Evolutionary conservation across 1,140 invertebrate species (phyloP).

Genomic region (Drosophila azteca): DNA sequence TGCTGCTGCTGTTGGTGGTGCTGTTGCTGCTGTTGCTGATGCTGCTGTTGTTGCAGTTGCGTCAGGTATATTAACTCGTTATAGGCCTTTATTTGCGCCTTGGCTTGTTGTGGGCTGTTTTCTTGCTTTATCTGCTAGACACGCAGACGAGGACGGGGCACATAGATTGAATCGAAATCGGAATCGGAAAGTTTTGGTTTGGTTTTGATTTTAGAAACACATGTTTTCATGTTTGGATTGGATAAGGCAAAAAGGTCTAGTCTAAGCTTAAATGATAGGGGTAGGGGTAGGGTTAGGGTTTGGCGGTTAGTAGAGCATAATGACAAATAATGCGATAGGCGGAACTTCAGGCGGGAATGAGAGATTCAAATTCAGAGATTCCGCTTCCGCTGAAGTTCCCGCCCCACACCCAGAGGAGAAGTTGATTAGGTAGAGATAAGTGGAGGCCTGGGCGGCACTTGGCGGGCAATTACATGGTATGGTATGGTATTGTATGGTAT

Average conservation of each 20-base stretch:
- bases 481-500: not conserved
- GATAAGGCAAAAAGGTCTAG: slow-evolving; percentile 30
- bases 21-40: slow-evolving; percentile 48
- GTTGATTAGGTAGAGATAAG: no score
- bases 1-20: slow-evolving; percentile 64
- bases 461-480: no score
- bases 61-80: slow-evolving; percentile 81
- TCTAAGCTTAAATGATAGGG: slow-evolving; percentile 33
- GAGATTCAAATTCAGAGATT: no score
- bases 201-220: not conserved
- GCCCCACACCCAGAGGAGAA: no score
- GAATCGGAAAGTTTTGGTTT: slow-evolving; percentile 68
- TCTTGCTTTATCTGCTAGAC: slow-evolving; percentile 82
- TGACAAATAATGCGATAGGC: slow-evolving; percentile 39
- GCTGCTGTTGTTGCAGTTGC: slow-evolving; percentile 77
- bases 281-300: not conserved
- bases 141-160: slow-evolving; percentile 37
- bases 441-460: no score
- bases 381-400: no score
- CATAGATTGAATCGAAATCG: slow-evolving; percentile 62
- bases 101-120: slow-evolving; percentile 62
- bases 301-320: slow-evolving; percentile 30
- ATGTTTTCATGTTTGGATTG: no score
- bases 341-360: no score
- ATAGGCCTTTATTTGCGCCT: slow-evolving; percentile 77